These are phyloP conservation scores for Drosophila formosana DNA, from an alignment of 2,888 invertebrate genomes.

Conservation along the genomic window DNA sequence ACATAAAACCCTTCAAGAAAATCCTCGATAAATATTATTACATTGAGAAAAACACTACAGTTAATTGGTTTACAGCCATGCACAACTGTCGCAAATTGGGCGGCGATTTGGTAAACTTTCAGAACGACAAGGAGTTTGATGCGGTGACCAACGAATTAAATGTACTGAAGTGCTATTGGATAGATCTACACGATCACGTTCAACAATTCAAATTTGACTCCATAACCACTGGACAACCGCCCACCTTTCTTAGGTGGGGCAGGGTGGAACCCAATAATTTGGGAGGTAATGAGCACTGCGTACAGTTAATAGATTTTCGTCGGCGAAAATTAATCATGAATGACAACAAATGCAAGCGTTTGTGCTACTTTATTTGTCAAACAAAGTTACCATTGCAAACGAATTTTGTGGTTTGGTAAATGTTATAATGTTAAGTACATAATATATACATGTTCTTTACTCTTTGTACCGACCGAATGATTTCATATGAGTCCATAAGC, in stretches of 20 bases:
- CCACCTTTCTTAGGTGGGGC: constrained; percentile 1
- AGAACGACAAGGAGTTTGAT: constrained; percentile 1
- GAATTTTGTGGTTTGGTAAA: constrained; percentile 18
- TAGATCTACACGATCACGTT: constrained; percentile 7
- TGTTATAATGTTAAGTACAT: neutral
- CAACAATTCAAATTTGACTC: neutral
- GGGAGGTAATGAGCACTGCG: constrained; percentile 13
- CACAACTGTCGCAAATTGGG: constrained; percentile 29
- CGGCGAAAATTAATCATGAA: constrained; percentile 5
- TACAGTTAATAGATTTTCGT: neutral
- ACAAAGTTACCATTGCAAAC: constrained; percentile 23
- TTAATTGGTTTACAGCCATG: constrained; percentile 29
- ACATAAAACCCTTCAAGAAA: neutral
- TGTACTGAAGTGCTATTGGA: constrained; percentile 1
- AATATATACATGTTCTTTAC: neutral
- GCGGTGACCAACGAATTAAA: neutral
- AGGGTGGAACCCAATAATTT: constrained; percentile 26
- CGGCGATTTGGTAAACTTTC: constrained; percentile 17
- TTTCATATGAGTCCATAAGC: neutral
- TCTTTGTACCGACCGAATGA: neutral
- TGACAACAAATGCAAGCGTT: neutral
- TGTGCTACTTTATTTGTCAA: constrained; percentile 24
- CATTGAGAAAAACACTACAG: neutral
- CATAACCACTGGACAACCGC: constrained; percentile 13
- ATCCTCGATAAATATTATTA: constrained; percentile 25